A percentile compares a stretch with the other conserved stretches of the same genome.
Evolutionary conservation across 2,113 vertebrate genomes (phyloP).

Genomic region (Antechinus flavipes): DNA sequence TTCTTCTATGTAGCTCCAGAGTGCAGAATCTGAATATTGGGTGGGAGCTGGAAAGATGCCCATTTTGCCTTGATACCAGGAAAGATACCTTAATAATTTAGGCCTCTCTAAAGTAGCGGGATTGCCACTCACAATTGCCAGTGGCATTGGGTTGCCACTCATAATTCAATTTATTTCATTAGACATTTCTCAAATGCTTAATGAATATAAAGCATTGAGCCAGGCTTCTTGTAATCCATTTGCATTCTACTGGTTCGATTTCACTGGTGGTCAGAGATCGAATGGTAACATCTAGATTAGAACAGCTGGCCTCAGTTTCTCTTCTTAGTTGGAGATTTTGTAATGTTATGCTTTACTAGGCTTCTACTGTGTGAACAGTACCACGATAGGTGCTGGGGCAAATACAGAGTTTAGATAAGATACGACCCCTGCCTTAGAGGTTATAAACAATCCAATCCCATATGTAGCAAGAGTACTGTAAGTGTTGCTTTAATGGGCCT

Average conservation of each 20-base stretch:
- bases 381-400: too few relatives aligned
- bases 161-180: not conserved
- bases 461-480: not conserved
- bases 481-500: not conserved
- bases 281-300: too few relatives aligned
- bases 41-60: not conserved
- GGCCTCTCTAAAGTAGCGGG: not conserved
- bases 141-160: not conserved
- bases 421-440: not conserved
- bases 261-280: not conserved
- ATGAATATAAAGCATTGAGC: not conserved
- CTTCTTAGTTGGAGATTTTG: not conserved
- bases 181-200: not conserved
- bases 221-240: not conserved
- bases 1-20: not conserved
- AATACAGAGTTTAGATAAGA: not conserved
- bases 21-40: not conserved
- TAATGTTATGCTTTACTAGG: not conserved
- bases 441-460: not conserved
- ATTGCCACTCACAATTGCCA: not conserved
- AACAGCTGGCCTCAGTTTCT: not conserved
- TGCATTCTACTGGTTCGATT: not conserved
- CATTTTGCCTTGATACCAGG: not conserved
- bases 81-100: not conserved
- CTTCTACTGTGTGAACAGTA: not conserved